phyloP scores from a whole-genome alignment of 2,888 invertebrate species.

The Dynastes grantii region DNA sequence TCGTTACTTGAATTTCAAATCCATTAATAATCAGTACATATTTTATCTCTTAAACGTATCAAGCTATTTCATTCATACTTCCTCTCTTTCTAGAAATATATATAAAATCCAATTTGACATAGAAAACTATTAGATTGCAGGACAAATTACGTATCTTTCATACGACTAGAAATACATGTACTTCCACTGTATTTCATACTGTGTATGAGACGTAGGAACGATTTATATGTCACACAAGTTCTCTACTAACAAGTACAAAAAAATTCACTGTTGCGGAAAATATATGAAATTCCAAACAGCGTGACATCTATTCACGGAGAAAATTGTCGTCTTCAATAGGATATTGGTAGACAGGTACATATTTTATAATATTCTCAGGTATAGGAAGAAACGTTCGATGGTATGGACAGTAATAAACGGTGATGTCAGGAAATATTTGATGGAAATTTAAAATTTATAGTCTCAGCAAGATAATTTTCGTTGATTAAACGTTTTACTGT shows the following conservation, averaged over 20 bases:
- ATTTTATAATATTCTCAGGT: constrained; percentile 37
- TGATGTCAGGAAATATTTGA: constrained; percentile 21
- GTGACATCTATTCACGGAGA: constrained; percentile 32
- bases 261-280: no score
- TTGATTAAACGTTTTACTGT: constrained; percentile 22
- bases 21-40: no score
- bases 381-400: constrained; percentile 34
- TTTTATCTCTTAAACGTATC: no score
- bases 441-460: constrained; percentile 13
- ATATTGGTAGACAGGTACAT: constrained; percentile 11
- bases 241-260: constrained; percentile 27
- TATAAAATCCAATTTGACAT: no score
- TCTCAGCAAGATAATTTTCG: background rate
- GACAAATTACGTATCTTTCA: no score
- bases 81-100: no score
- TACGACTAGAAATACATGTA: background rate
- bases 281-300: constrained; percentile 38
- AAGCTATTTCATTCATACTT: no score
- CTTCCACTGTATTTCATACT: background rate
- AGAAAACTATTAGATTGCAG: no score
- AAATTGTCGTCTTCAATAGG: constrained; percentile 32
- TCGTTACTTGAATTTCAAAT: no score
- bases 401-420: constrained; percentile 29
- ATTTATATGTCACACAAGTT: constrained; percentile 15
- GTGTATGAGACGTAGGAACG: background rate